These are phyloP conservation scores for Drosophila lacertosa DNA, from an alignment of 1,140 invertebrate genomes.

Conservation along the genomic window DNA sequence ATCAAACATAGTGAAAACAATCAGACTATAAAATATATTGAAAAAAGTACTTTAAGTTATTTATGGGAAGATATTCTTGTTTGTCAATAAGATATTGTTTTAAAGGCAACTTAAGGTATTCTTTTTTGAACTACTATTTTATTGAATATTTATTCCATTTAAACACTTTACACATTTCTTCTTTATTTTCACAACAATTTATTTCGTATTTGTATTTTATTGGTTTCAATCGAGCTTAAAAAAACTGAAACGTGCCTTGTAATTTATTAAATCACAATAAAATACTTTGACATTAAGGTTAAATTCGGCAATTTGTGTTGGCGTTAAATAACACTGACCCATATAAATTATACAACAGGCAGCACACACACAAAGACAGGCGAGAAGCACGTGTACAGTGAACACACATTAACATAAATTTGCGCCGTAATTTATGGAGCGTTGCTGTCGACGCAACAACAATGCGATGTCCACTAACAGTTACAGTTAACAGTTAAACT, in stretches of 20 bases:
- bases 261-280: conserved; percentile 22
- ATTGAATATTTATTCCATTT: too few species aligned
- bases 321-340: conserved; percentile 41
- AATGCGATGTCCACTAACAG: background rate
- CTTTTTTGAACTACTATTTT: too few species aligned
- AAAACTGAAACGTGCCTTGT: background rate
- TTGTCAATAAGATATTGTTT: too few species aligned
- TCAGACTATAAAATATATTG: too few species aligned
- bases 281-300: conserved; percentile 24
- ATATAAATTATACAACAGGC: conserved; percentile 24
- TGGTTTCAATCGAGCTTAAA: background rate
- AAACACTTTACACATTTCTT: too few species aligned
- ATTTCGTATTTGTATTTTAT: background rate
- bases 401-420: conserved; percentile 57
- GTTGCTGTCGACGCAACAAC: conserved; percentile 12
- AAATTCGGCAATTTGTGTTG: conserved; percentile 40
- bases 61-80: too few species aligned
- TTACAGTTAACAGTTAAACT: background rate
- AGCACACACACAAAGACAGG: background rate
- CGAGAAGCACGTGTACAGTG: background rate
- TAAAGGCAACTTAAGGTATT: too few species aligned
- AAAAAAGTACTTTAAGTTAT: too few species aligned
- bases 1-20: background rate
- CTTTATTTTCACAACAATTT: background rate
- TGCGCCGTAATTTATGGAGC: conserved; percentile 53